Evolutionary conservation across 1,140 invertebrate genomes (phyloP).

Genomic region (Conopomorpha cramerella): DNA sequence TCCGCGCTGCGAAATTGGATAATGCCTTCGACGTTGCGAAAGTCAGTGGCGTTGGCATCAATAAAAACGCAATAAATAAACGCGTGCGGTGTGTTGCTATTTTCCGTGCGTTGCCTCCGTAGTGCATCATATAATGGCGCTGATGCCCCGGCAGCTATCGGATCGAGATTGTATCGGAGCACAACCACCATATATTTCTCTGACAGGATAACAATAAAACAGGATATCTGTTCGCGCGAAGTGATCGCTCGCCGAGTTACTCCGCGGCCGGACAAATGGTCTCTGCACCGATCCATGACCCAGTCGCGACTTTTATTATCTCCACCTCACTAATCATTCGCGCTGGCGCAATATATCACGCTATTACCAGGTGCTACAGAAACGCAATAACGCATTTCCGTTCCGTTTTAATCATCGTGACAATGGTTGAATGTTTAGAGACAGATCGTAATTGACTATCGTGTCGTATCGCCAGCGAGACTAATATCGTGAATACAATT

Average conservation of each 20-base stretch:
- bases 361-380: background rate
- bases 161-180: constrained; percentile 26
- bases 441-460: constrained; percentile 20
- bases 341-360: constrained; percentile 5
- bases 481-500: constrained; percentile 37
- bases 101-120: no score
- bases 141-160: constrained; percentile 20
- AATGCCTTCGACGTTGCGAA: no score
- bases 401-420: no score
- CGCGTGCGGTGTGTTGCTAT: no score
- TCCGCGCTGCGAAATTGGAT: no score
- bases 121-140: no score
- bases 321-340: constrained; percentile 9
- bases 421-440: no score
- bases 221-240: constrained; percentile 34
- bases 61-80: no score
- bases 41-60: constrained; percentile 49
- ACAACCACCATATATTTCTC: constrained; percentile 32
- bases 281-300: constrained; percentile 17
- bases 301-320: constrained; percentile 7
- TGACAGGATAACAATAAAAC: constrained; percentile 45
- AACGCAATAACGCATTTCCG: no score
- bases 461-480: constrained; percentile 14
- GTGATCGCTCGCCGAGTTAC: constrained; percentile 2
- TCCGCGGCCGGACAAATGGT: background rate